Evolutionary conservation across 2,797 vertebrate genomes (phyloP).

Genomic region (Ptychadena robeensis): DNA sequence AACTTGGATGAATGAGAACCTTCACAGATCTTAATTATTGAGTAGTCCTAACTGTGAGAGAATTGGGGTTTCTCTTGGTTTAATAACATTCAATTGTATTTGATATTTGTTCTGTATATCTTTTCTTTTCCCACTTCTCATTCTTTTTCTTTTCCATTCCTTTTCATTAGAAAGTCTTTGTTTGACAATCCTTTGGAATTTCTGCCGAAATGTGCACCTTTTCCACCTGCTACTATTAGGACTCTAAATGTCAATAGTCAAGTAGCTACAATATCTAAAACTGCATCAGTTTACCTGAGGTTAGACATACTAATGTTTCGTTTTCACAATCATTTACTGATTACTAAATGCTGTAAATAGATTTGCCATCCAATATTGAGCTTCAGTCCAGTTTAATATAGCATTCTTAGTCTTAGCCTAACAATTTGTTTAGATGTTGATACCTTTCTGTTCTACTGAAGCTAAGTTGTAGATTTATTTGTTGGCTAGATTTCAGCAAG

Average conservation of each 20-base stretch:
- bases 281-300: slow-evolving; percentile 57
- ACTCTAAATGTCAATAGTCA: slow-evolving; percentile 64
- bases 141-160: slow-evolving; percentile 59
- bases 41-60: no score
- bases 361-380: not conserved
- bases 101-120: not conserved
- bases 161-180: slow-evolving; percentile 63
- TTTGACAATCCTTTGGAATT: slow-evolving; percentile 68
- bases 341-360: not conserved
- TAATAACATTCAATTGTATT: not conserved
- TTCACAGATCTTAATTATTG: no score
- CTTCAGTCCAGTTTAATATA: not conserved
- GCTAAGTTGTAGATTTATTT: not conserved
- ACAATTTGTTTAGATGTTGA: not conserved
- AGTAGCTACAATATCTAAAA: slow-evolving; percentile 64
- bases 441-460: not conserved
- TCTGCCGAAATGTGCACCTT: slow-evolving; percentile 55
- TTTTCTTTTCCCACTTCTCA: slow-evolving; percentile 26
- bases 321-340: not conserved
- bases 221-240: slow-evolving; percentile 54
- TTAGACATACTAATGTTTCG: slow-evolving; percentile 45
- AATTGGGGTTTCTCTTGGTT: not conserved
- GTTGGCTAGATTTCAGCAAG: not conserved
- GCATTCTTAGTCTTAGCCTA: not conserved
- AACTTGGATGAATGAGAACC: no score